Evolutionary conservation across 2,888 invertebrate species (phyloP).

Genomic region (Machimus rusticus): DNA sequence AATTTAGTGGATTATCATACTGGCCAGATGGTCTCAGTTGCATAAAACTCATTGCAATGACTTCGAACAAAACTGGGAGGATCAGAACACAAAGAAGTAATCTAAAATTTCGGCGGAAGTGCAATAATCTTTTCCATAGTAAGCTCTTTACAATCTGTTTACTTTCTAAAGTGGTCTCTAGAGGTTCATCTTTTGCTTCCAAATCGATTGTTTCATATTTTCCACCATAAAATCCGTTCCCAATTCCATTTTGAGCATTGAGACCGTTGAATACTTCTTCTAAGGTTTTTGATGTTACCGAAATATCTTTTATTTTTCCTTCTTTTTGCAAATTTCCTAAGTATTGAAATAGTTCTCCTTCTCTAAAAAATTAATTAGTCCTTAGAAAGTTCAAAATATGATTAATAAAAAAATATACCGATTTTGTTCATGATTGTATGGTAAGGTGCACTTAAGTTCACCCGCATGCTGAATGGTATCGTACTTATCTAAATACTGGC

Average conservation of each 20-base stretch:
- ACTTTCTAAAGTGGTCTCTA: conserved; percentile 6
- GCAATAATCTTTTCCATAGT: conserved; percentile 67
- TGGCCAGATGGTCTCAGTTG: conserved; percentile 71
- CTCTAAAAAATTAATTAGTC: neutral
- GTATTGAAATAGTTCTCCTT: conserved; percentile 57
- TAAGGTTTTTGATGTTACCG: conserved; percentile 70
- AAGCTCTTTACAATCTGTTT: conserved; percentile 62
- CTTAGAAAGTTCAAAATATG: neutral
- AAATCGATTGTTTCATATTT: conserved; percentile 42
- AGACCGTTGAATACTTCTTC: conserved; percentile 69
- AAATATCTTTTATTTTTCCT: conserved; percentile 64
- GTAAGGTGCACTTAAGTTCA: conserved; percentile 55
- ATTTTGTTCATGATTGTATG: conserved; percentile 46
- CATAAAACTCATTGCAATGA: conserved; percentile 74
- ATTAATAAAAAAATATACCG: neutral
- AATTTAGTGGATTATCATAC: conserved; percentile 66
- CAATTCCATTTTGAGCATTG: conserved; percentile 45
- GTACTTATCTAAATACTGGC: conserved; percentile 51
- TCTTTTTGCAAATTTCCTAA: conserved; percentile 63
- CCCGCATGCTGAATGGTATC: conserved; percentile 48
- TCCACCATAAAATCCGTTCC: conserved; percentile 43
- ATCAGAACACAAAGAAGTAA: conserved; percentile 68
- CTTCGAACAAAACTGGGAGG: conserved; percentile 71
- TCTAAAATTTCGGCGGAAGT: conserved; percentile 68
- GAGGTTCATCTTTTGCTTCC: conserved; percentile 6